Conservation (phyloP, 2,113 vertebrate genomes). For the Morone saxatilis region DNA sequence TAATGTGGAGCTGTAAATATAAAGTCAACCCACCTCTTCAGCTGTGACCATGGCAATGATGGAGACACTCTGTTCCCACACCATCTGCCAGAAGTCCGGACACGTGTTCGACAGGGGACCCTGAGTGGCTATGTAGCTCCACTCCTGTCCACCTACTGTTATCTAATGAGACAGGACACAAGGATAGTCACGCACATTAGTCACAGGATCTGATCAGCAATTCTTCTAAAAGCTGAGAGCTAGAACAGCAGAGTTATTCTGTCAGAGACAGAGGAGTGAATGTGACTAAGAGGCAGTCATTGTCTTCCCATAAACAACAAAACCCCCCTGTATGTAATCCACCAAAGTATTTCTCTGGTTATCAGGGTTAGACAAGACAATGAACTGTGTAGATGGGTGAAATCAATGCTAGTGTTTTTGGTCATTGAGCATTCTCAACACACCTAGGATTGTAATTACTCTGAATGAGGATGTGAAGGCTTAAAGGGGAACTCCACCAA, state of each 20-base stretch:
- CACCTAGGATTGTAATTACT: background rate
- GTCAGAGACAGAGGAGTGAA: background rate
- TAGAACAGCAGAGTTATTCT: background rate
- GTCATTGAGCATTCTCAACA: background rate
- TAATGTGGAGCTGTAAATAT: background rate
- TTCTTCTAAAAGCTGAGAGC: background rate
- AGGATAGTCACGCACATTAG: background rate
- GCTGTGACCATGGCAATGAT: constrained; percentile 98
- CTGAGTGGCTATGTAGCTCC: constrained; percentile 97
- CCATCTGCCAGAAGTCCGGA: constrained; percentile 99
- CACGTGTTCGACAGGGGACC: constrained; percentile 94
- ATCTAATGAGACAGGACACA: constrained; percentile 80
- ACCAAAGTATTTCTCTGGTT: background rate
- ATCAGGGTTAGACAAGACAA: background rate
- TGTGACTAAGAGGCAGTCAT: background rate
- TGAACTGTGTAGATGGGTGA: background rate
- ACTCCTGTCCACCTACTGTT: constrained; percentile 90
- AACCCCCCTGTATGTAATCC: background rate
- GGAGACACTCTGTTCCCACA: constrained; percentile 96
- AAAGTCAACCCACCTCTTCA: constrained; percentile 88
- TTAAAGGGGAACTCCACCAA: background rate
- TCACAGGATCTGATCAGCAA: background rate
- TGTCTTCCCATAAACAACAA: background rate
- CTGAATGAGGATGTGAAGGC: too few species aligned
- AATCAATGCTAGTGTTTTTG: background rate